Evolutionary conservation across 1,140 invertebrate species (phyloP).

Genomic region (Drosophila nasuta): DNA sequence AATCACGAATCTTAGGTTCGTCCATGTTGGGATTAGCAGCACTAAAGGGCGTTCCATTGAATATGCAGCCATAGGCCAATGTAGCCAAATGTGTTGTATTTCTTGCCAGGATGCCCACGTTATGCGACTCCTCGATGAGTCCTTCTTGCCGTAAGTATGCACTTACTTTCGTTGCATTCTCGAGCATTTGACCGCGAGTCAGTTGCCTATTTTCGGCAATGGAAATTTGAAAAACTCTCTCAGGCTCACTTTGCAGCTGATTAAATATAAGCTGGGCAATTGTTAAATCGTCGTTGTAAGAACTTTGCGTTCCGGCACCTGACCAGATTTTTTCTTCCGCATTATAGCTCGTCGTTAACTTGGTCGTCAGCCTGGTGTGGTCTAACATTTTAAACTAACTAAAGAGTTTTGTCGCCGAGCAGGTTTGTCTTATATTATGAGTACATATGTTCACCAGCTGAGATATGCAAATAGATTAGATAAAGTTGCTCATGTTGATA

Average conservation of each 20-base stretch:
- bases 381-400: neutral
- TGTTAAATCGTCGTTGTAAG: neutral
- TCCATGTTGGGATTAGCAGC: neutral
- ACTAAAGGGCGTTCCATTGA: neutral
- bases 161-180: neutral
- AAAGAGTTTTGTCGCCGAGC: neutral
- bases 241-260: neutral
- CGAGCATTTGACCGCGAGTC: neutral
- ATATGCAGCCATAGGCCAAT: neutral
- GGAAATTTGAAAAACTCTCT: neutral
- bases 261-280: neutral
- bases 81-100: neutral
- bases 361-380: neutral
- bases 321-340: neutral
- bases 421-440: too few relatives aligned
- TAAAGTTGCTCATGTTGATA: too few relatives aligned
- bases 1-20: neutral
- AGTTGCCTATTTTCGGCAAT: neutral
- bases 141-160: neutral
- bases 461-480: too few relatives aligned
- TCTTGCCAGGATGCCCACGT: neutral
- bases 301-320: neutral
- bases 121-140: neutral
- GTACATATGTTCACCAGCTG: too few relatives aligned
- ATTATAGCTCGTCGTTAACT: neutral